Percentiles rank a stretch among this genome's conserved stretches.
phyloP scores from a whole-genome alignment of 2,113 vertebrate species.

The Dicaeum eximium region DNA sequence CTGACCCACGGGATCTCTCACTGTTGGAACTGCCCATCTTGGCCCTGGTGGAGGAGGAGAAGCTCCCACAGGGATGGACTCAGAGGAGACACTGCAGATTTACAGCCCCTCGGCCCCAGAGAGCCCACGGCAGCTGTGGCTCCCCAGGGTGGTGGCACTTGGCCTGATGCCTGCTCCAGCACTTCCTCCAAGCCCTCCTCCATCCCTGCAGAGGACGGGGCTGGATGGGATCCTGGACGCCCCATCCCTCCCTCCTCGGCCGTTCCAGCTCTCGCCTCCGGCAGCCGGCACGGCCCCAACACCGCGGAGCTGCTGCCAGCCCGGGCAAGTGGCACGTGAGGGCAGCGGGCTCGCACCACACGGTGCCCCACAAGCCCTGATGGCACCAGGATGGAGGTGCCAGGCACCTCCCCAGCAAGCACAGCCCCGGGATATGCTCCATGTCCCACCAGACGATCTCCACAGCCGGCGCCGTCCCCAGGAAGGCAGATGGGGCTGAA shows the following conservation, averaged over 20 bases:
- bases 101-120: neutral
- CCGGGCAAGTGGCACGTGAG: accelerated
- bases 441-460: accelerated
- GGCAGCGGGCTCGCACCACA: neutral
- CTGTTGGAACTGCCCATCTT: neutral
- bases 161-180: accelerated
- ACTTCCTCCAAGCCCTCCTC: neutral
- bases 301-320: neutral
- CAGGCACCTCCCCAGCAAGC: neutral
- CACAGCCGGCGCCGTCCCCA: accelerated
- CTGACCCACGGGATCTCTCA: accelerated
- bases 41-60: neutral
- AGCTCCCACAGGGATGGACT: neutral
- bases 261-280: accelerated
- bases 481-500: neutral
- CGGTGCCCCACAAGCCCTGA: neutral
- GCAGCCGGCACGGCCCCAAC: accelerated
- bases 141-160: neutral
- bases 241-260: accelerated
- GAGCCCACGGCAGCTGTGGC: neutral
- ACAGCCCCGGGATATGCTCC: neutral
- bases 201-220: neutral
- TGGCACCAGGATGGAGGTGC: accelerated
- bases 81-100: neutral
- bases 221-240: accelerated